Evolutionary conservation across 2,888 invertebrate species (phyloP).

Genomic region (Tetramorium bicarinatum): DNA sequence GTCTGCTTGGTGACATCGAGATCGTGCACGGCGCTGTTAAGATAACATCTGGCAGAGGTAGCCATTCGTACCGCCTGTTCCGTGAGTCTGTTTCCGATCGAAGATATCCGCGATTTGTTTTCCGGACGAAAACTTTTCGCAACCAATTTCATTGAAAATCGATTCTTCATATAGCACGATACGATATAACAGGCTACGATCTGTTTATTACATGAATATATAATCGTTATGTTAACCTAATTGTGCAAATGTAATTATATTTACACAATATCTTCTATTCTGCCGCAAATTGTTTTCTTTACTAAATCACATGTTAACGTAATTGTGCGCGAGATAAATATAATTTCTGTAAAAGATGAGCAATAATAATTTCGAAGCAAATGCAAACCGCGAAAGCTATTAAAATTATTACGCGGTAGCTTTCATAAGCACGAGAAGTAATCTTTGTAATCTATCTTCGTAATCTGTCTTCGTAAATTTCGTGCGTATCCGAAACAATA

Average conservation of each 20-base stretch:
- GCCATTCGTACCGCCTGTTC: slow-evolving; percentile 56
- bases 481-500: slow-evolving; percentile 1
- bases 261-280: background rate
- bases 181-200: background rate
- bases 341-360: background rate
- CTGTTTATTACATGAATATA: background rate
- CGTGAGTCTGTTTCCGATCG: background rate
- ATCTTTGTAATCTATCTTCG: slow-evolving; percentile 36
- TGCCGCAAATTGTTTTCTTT: background rate
- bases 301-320: background rate
- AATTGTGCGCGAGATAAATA: background rate
- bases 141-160: slow-evolving; percentile 32
- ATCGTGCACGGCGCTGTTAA: slow-evolving; percentile 50
- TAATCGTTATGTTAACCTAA: background rate
- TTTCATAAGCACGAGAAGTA: background rate
- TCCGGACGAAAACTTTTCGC: background rate
- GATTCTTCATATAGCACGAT: background rate
- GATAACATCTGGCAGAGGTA: slow-evolving; percentile 40
- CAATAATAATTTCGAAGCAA: background rate
- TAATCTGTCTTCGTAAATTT: slow-evolving; percentile 44
- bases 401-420: background rate
- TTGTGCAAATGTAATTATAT: slow-evolving; percentile 6
- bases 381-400: background rate
- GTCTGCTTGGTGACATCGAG: slow-evolving; percentile 70
- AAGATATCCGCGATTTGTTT: slow-evolving; percentile 22